Percentiles rank a stretch among this genome's conserved stretches.
phyloP scores from a whole-genome alignment of 2,113 vertebrate genomes.

The Pangasianodon hypophthalmus region DNA sequence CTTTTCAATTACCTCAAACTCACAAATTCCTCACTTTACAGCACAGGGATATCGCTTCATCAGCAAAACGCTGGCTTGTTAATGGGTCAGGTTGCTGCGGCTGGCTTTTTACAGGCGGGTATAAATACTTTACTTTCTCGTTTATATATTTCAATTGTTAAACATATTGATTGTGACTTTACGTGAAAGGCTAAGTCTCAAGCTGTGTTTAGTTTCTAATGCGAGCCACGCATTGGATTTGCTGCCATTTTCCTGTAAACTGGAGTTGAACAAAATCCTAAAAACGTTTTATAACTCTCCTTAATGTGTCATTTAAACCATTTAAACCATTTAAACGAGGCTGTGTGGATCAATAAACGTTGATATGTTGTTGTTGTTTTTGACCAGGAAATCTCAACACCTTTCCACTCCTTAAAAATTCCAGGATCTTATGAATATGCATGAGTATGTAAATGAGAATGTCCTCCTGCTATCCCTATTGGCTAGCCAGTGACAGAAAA shows the following conservation, averaged over 20 bases:
- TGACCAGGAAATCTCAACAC: background rate
- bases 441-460: background rate
- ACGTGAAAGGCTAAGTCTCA: background rate
- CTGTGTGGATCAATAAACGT: background rate
- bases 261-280: background rate
- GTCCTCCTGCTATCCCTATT: background rate
- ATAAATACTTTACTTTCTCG: slow-evolving; percentile 25
- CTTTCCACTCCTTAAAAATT: background rate
- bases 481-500: background rate
- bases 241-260: background rate
- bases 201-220: background rate
- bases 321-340: background rate
- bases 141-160: background rate
- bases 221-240: background rate
- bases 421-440: background rate
- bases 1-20: slow-evolving; percentile 39
- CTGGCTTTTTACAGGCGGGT: slow-evolving; percentile 13
- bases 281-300: background rate
- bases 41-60: slow-evolving; percentile 11
- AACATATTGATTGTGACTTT: slow-evolving; percentile 27
- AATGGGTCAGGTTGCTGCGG: slow-evolving; percentile 3
- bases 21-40: slow-evolving; percentile 40
- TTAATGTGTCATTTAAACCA: background rate
- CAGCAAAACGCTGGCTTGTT: slow-evolving; percentile 13
- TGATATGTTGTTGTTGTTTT: background rate